A percentile compares a stretch with the other conserved stretches of the same genome.
These are phyloP conservation scores for Heterochromis multidens DNA, from an alignment of 2,113 vertebrate species.

Conservation along the genomic window DNA sequence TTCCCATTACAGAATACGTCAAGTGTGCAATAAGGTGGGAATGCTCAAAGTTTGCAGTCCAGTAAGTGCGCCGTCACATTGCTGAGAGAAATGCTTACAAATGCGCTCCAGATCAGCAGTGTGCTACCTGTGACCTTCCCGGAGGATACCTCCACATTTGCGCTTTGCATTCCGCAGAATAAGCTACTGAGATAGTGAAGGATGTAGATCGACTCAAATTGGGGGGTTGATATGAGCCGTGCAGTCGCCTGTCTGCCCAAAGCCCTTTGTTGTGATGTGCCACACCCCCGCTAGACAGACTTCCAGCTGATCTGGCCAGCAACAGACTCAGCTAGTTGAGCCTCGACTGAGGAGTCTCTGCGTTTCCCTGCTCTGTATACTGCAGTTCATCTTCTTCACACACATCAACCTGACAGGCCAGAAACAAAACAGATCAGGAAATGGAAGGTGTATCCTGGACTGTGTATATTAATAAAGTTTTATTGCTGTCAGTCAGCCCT, in stretches of 20 bases:
- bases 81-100: neutral
- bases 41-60: constrained; percentile 43
- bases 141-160: constrained; percentile 8
- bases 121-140: constrained; percentile 10
- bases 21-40: neutral
- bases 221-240: constrained; percentile 66
- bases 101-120: neutral
- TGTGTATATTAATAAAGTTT: constrained; percentile 20
- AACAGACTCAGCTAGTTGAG: constrained; percentile 84
- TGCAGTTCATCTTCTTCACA: constrained; percentile 28
- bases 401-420: neutral
- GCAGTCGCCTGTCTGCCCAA: constrained; percentile 70
- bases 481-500: neutral
- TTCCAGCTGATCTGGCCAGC: constrained; percentile 87
- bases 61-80: neutral
- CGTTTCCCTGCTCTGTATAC: constrained; percentile 3
- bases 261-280: constrained; percentile 83
- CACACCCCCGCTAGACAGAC: constrained; percentile 80
- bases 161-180: constrained; percentile 49
- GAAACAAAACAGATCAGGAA: constrained; percentile 4
- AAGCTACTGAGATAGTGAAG: neutral
- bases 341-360: constrained; percentile 64
- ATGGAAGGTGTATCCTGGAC: constrained; percentile 6
- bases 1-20: neutral
- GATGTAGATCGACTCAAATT: constrained; percentile 52